phyloP scores from a whole-genome alignment of 2,797 vertebrate species.

The Cossypha heuglini region DNA sequence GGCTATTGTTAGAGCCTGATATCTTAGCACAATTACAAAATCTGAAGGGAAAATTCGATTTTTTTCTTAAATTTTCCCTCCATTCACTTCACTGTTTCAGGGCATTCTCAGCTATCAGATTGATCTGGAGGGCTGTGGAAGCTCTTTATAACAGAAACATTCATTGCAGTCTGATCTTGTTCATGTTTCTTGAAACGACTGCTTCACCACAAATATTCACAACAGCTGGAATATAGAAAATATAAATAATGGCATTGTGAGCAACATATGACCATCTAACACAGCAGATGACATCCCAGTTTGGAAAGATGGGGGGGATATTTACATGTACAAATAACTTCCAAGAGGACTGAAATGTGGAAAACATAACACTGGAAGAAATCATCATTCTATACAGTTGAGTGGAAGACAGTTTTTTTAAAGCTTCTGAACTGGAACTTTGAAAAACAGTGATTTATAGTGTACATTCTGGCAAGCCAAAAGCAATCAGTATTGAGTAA shows the following conservation, averaged over 20 bases:
- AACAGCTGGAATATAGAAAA: not conserved
- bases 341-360: not conserved
- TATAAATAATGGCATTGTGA: not conserved
- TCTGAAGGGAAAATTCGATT: not conserved
- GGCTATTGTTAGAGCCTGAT: not conserved
- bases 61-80: not conserved
- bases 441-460: not conserved
- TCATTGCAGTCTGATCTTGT: not conserved
- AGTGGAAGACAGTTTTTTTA: not conserved
- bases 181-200: not conserved
- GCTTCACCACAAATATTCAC: not conserved
- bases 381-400: not conserved
- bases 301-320: not conserved
- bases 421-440: not conserved
- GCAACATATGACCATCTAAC: not conserved
- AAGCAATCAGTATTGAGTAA: not conserved
- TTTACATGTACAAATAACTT: not conserved
- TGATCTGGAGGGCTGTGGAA: not conserved
- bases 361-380: not conserved
- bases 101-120: not conserved
- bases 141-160: not conserved
- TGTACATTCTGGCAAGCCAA: not conserved
- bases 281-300: not conserved
- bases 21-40: not conserved
- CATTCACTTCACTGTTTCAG: not conserved